Evolutionary conservation across 2,888 invertebrate genomes (phyloP).

Genomic region (Drosophila koepferae): DNA sequence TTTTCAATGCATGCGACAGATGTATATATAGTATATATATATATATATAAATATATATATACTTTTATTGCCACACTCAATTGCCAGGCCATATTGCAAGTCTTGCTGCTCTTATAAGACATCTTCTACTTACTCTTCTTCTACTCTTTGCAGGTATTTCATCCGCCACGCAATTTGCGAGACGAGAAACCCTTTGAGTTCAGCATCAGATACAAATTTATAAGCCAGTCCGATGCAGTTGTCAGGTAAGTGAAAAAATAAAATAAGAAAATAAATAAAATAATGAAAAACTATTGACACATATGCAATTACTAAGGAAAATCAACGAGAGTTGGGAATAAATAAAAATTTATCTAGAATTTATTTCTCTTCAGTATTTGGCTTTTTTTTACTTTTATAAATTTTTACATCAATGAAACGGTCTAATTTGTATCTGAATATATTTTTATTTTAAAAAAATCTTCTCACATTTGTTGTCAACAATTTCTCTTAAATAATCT

Average conservation of each 20-base stretch:
- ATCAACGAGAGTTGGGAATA: background rate
- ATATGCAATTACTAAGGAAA: background rate
- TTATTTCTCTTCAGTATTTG: too few species aligned
- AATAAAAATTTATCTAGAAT: background rate
- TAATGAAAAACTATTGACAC: background rate
- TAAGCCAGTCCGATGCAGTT: conserved; percentile 91
- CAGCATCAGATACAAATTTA: conserved; percentile 92
- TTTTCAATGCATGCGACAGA: background rate
- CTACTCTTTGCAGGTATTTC: conserved; percentile 82
- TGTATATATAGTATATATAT: background rate
- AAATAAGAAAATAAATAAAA: background rate
- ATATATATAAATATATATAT: conserved; percentile 14
- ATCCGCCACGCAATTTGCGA: conserved; percentile 88
- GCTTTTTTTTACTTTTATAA: too few species aligned
- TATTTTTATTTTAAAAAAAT: background rate
- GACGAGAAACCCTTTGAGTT: conserved; percentile 92
- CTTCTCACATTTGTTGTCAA: background rate
- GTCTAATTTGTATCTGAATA: background rate
- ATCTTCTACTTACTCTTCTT: background rate
- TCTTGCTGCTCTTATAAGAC: conserved; percentile 8
- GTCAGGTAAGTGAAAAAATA: conserved; percentile 86
- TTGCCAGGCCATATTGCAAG: conserved; percentile 35
- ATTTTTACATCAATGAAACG: too few species aligned
- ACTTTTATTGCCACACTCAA: conserved; percentile 37
- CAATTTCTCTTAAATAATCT: background rate